These are phyloP conservation scores for Pseudococcus jackbeardsleyi DNA, from an alignment of 2,888 invertebrate genomes.

Conservation along the genomic window DNA sequence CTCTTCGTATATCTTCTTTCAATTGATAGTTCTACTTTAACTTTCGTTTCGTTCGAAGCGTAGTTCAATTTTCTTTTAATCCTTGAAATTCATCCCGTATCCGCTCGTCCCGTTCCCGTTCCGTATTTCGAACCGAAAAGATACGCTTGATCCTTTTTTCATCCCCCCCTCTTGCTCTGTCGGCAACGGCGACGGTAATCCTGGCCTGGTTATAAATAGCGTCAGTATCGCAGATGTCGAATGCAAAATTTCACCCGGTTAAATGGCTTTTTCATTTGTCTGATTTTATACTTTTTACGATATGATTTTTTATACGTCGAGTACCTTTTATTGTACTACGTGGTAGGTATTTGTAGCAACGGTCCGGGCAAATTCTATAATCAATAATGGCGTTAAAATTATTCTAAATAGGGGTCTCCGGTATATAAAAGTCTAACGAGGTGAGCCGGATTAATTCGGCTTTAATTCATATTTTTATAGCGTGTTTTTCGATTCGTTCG, in stretches of 20 bases:
- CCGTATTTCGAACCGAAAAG: background rate
- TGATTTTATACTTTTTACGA: constrained; percentile 41
- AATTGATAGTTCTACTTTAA: constrained; percentile 62
- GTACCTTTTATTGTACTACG: background rate
- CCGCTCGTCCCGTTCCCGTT: background rate
- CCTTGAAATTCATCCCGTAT: constrained; percentile 49
- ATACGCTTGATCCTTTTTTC: constrained; percentile 50
- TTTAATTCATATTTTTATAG: constrained; percentile 9
- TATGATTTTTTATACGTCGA: constrained; percentile 19
- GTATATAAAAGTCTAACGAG: background rate
- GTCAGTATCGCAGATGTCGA: constrained; percentile 55
- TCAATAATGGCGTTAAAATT: constrained; percentile 28
- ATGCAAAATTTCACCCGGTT: background rate
- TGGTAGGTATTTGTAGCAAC: background rate
- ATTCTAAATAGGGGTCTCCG: background rate
- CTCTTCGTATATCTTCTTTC: constrained; percentile 63
- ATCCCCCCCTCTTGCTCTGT: background rate
- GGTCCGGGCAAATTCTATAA: background rate
- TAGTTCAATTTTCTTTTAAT: constrained; percentile 63
- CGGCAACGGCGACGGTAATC: constrained; percentile 55
- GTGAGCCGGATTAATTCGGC: background rate
- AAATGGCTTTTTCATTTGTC: constrained; percentile 36
- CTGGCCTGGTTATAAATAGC: constrained; percentile 49
- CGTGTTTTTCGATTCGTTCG: background rate
- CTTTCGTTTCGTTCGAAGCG: constrained; percentile 58